Evolutionary conservation across 2,888 invertebrate genomes (phyloP).

Genomic region (Ischnura elegans): DNA sequence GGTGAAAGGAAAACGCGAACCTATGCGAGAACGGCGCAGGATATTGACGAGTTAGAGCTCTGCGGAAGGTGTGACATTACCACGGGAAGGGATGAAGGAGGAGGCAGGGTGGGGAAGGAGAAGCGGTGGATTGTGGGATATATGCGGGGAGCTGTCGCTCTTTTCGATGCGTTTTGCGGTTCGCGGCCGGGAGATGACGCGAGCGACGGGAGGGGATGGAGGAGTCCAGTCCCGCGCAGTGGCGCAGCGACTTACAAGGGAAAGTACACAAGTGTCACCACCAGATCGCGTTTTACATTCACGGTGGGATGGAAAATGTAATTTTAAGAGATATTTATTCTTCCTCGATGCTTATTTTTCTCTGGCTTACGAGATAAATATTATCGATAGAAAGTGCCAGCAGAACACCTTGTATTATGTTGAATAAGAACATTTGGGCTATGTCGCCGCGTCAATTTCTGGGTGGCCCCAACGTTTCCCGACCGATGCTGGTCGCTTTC

Average conservation of each 20-base stretch:
- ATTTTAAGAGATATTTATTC: too few species aligned
- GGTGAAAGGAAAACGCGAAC: neutral
- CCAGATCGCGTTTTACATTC: too few species aligned
- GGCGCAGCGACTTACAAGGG: neutral
- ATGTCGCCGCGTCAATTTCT: too few species aligned
- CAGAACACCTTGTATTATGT: too few species aligned
- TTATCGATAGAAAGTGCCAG: too few species aligned
- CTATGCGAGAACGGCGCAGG: neutral
- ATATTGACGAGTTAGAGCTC: neutral
- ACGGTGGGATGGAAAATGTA: too few species aligned
- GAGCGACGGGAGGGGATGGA: neutral
- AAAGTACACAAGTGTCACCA: too few species aligned
- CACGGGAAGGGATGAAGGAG: neutral
- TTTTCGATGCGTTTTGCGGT: slow-evolving; percentile 25
- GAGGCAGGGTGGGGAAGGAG: neutral
- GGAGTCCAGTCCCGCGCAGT: neutral
- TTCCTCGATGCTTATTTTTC: too few species aligned
- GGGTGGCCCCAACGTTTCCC: too few species aligned
- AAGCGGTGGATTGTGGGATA: neutral
- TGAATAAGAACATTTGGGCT: too few species aligned
- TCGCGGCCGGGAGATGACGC: slow-evolving; percentile 1
- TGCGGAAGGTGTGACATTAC: slow-evolving; percentile 22
- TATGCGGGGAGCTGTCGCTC: neutral
- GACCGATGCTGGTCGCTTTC: too few species aligned
- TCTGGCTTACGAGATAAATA: too few species aligned